A percentile compares a stretch with the other conserved stretches of the same genome.
Conservation (phyloP, 1,140 invertebrate species). For the Bicyclus anynana region DNA sequence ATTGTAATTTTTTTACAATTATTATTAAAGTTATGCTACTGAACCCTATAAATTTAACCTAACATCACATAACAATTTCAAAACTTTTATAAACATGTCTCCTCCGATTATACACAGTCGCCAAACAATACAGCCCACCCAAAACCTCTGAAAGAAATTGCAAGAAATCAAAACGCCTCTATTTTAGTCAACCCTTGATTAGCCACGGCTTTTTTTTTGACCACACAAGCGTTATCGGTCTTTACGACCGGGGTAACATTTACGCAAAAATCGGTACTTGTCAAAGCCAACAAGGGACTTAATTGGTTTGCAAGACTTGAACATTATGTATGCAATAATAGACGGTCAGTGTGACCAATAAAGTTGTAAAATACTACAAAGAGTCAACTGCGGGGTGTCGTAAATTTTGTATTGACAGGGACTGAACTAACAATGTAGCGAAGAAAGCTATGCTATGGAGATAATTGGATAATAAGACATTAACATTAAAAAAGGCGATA, state of each 20-base stretch:
- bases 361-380: conserved; percentile 47
- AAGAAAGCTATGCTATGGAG: neutral
- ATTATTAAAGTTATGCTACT: too few species aligned
- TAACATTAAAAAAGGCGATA: neutral
- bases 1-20: too few species aligned
- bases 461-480: neutral
- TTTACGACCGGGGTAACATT: conserved; percentile 21
- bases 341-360: conserved; percentile 31
- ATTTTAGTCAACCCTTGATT: conserved; percentile 34
- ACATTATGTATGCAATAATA: neutral
- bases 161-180: conserved; percentile 24
- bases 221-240: conserved; percentile 32
- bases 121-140: conserved; percentile 12
- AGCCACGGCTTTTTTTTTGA: conserved; percentile 28
- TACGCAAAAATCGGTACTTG: conserved; percentile 14
- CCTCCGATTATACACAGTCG: neutral
- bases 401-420: conserved; percentile 54
- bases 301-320: neutral
- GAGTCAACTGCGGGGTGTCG: conserved; percentile 33
- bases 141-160: conserved; percentile 16
- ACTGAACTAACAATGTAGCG: conserved; percentile 34
- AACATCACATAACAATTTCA: neutral
- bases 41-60: too few species aligned
- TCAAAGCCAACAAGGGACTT: conserved; percentile 20
- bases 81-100: conserved; percentile 11